Base-by-base conservation (phyloP, 2,797 vertebrate genomes). In the Aythya fuligula region DNA sequence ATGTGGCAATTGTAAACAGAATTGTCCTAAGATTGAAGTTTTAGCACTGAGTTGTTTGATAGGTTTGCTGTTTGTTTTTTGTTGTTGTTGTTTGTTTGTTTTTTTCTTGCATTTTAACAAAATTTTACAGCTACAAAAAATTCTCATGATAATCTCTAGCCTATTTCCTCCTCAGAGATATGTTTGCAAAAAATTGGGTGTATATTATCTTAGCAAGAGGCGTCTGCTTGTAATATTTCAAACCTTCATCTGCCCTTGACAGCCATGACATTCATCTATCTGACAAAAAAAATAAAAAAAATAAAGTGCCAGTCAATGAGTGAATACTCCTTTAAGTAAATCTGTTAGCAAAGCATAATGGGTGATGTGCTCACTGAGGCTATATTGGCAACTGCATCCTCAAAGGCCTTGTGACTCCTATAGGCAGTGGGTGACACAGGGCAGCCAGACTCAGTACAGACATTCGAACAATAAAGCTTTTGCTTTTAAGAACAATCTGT, bases 201-300 rank as follows among this genome's bases (percentile, higher is more conserved):
- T 80, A 38, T 80, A 85, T 90, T 95, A 90, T 77, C 65, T 89
- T 64, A 83, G 61, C 1, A 0, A 92, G 70, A 93, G 27, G 13
- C 24, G 87, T 79, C 82, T 90, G 86, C 66, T 39, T 53, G 30
- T 75, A 89, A 75, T 92, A 93, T 89, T 95, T 96, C 74, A 92
- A 89, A 75, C 88, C 65, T 90, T 96, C 75, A 43, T 76, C 71
- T 89, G 77, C 92, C 95, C 88, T 96, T 94, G 91, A 41, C 91
- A 92, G 69, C 91, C 78, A 70, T 72, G 65, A 62, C 65, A 74
- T 74, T 77, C 82, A 90, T 76, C 69, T 58, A 7, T 58, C 49
- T 90, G 76, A 92, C 39, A 79, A 92, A 90, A 94, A 4, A 53
- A 38, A 34, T 4, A 22, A 38, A 53, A 49, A 49, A 32, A 4